Conservation (phyloP, 2,797 vertebrate genomes). For the Huso huso region DNA sequence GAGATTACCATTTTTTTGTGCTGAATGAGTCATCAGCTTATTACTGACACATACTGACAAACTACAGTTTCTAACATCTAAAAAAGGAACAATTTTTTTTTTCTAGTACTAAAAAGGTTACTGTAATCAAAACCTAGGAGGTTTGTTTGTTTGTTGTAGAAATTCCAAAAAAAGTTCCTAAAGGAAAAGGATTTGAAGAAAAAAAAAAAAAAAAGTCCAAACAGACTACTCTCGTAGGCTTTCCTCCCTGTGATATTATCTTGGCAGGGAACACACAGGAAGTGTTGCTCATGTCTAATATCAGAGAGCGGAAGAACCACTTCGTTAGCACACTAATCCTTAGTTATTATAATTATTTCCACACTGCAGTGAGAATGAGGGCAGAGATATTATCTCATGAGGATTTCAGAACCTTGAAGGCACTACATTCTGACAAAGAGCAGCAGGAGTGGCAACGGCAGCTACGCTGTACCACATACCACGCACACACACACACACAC, state of each 20-base stretch:
- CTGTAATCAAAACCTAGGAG: no score
- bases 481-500: no score
- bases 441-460: no score
- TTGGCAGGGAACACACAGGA: neutral
- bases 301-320: neutral
- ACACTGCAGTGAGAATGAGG: slow-evolving; percentile 8
- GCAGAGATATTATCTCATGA: neutral
- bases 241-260: neutral
- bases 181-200: neutral
- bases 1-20: no score
- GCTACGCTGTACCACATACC: no score
- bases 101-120: no score
- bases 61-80: no score
- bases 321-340: neutral
- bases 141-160: neutral
- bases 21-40: no score
- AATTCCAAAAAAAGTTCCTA: neutral
- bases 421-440: neutral
- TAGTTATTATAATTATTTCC: slow-evolving; percentile 18
- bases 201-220: neutral
- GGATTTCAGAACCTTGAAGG: slow-evolving; percentile 22
- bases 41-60: no score
- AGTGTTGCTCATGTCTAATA: neutral
- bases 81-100: no score
- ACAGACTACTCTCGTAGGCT: no score